Evolutionary conservation across 2,888 invertebrate genomes (phyloP).

Genomic region (Chydorus sphaericus): DNA sequence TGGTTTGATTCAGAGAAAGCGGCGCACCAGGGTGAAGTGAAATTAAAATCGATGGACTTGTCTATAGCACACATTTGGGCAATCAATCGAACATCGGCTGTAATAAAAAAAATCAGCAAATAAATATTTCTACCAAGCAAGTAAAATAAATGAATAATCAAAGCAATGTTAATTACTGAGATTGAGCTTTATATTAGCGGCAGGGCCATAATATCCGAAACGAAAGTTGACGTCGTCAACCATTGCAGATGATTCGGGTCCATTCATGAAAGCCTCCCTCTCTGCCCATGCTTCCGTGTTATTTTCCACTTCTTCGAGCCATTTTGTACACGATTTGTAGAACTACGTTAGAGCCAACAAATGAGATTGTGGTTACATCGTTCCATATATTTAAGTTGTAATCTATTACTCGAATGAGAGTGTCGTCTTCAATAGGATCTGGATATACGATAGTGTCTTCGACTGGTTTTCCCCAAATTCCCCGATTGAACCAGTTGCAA

Average conservation of each 20-base stretch:
- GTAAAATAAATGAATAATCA: neutral
- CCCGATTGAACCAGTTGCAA: too few species aligned
- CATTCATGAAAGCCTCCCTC: constrained; percentile 23
- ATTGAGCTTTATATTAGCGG: neutral
- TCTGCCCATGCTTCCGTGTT: constrained; percentile 19
- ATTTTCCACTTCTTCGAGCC: constrained; percentile 16
- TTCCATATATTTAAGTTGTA: too few species aligned
- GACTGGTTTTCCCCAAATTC: too few species aligned
- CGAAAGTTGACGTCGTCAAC: constrained; percentile 21
- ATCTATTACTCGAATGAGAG: too few species aligned
- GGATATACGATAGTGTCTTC: too few species aligned
- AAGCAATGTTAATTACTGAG: too few species aligned
- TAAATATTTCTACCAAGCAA: neutral
- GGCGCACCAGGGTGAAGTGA: constrained; percentile 27
- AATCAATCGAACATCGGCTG: constrained; percentile 25
- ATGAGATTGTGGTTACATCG: neutral
- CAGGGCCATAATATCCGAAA: constrained; percentile 14
- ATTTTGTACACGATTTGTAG: constrained; percentile 11
- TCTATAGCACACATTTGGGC: constrained; percentile 27
- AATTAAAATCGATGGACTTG: constrained; percentile 21
- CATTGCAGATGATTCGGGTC: constrained; percentile 22
- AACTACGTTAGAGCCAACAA: constrained; percentile 27
- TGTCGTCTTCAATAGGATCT: too few species aligned
- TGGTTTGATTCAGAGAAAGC: constrained; percentile 26
- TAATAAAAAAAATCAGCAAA: too few species aligned